A percentile compares a stretch with the other conserved stretches of the same genome.
Evolutionary conservation across 1,140 invertebrate genomes (phyloP).

Genomic region (Hestina assimilis): DNA sequence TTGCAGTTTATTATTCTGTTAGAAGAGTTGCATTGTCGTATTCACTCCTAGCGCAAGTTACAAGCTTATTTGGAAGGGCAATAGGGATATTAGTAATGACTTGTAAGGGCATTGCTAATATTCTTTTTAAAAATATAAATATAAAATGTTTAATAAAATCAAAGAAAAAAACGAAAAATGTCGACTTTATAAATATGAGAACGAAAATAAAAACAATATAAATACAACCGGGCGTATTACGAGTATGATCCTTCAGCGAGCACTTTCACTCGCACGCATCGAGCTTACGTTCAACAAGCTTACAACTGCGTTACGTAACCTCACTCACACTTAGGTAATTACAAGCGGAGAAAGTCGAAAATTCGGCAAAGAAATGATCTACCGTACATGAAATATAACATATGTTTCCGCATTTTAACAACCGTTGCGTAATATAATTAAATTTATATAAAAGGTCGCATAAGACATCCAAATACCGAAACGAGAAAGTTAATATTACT

Average conservation of each 20-base stretch:
- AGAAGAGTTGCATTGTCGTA: too few species aligned
- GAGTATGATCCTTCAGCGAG: slow-evolving; percentile 36
- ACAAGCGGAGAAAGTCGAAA: slow-evolving; percentile 58
- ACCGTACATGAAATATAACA: slow-evolving; percentile 42
- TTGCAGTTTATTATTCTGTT: too few species aligned
- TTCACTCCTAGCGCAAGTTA: too few species aligned
- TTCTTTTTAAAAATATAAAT: too few species aligned
- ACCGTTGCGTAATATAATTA: slow-evolving; percentile 39
- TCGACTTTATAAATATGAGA: not conserved
- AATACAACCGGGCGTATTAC: slow-evolving; percentile 13
- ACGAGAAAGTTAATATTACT: not conserved
- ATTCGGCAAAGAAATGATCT: slow-evolving; percentile 59
- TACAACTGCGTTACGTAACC: slow-evolving; percentile 54
- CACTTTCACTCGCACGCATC: slow-evolving; percentile 56
- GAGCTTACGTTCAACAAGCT: slow-evolving; percentile 43
- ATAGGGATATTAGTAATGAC: too few species aligned
- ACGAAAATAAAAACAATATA: slow-evolving; percentile 4
- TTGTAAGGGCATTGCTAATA: too few species aligned
- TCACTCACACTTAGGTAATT: slow-evolving; percentile 53
- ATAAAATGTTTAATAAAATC: not conserved
- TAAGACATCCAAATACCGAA: not conserved
- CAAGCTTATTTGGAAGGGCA: too few species aligned
- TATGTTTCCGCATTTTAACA: slow-evolving; percentile 50
- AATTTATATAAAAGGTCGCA: slow-evolving; percentile 1
- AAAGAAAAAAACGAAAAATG: not conserved